A percentile compares a stretch with the other conserved stretches of the same genome.
Evolutionary conservation across 2,888 invertebrate species (phyloP).

Genomic region (Himalopsyche tibetana): DNA sequence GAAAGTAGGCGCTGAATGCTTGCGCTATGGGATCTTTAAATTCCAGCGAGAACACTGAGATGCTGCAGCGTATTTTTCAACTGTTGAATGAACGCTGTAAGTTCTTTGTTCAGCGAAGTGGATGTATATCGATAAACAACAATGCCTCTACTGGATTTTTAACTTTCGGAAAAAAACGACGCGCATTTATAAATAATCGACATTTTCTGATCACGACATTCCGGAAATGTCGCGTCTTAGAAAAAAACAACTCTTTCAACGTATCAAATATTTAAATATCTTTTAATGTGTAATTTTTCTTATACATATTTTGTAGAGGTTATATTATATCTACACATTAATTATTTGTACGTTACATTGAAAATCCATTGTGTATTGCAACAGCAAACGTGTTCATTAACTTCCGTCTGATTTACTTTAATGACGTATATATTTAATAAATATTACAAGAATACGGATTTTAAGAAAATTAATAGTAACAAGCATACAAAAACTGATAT

Average conservation of each 20-base stretch:
- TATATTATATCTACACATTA: no score
- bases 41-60: constrained; percentile 35
- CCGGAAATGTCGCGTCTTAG: background rate
- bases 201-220: background rate
- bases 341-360: no score
- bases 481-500: no score
- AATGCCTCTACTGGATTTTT: constrained; percentile 11
- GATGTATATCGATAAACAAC: constrained; percentile 42
- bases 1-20: constrained; percentile 37
- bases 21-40: constrained; percentile 38
- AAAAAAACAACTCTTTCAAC: background rate
- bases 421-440: no score
- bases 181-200: constrained; percentile 24
- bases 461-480: no score
- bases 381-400: no score
- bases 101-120: constrained; percentile 37
- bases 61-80: constrained; percentile 52
- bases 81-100: constrained; percentile 51
- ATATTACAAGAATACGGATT: no score
- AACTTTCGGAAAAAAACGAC: background rate
- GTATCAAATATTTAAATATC: no score
- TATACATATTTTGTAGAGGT: no score
- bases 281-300: no score
- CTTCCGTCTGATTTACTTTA: no score
- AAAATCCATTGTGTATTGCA: no score